Percentiles rank a stretch among this genome's conserved stretches.
phyloP scores from a whole-genome alignment of 1,140 invertebrate genomes.

The Gerris buenoi region DNA sequence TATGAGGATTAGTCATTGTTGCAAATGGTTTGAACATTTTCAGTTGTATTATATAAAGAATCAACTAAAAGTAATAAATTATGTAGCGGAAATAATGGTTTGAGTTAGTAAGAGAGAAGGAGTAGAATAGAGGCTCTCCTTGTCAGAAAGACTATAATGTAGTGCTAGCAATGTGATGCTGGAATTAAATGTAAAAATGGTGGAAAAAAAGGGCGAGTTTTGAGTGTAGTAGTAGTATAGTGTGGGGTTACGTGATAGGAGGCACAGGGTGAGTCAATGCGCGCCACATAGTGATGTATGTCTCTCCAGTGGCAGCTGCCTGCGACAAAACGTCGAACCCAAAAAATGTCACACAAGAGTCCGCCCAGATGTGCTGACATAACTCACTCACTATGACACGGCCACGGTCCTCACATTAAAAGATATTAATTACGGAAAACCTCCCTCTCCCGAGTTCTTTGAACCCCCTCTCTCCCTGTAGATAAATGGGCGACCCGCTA shows the following conservation, averaged over 20 bases:
- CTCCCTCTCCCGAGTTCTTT: not conserved
- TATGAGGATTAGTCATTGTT: too few species aligned
- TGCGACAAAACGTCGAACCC: not conserved
- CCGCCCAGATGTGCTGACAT: not conserved
- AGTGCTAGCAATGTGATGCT: not conserved
- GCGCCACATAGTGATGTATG: not conserved
- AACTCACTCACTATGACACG: not conserved
- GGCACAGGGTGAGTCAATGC: not conserved
- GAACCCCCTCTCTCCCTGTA: not conserved
- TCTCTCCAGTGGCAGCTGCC: not conserved
- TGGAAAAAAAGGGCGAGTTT: not conserved
- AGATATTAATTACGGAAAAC: not conserved
- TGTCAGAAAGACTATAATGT: not conserved
- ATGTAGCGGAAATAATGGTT: not conserved
- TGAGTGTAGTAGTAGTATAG: not conserved
- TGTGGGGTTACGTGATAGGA: too few species aligned
- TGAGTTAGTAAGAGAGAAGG: too few species aligned
- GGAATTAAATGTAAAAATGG: not conserved
- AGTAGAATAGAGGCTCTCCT: too few species aligned
- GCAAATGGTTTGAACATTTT: too few species aligned
- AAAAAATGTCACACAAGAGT: not conserved
- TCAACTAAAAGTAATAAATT: not conserved
- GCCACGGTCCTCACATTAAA: not conserved
- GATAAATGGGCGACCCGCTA: not conserved
- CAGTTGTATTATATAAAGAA: too few species aligned